A percentile compares a stretch with the other conserved stretches of the same genome.
Conservation (phyloP, 1,140 invertebrate species). For the Apis florea region DNA sequence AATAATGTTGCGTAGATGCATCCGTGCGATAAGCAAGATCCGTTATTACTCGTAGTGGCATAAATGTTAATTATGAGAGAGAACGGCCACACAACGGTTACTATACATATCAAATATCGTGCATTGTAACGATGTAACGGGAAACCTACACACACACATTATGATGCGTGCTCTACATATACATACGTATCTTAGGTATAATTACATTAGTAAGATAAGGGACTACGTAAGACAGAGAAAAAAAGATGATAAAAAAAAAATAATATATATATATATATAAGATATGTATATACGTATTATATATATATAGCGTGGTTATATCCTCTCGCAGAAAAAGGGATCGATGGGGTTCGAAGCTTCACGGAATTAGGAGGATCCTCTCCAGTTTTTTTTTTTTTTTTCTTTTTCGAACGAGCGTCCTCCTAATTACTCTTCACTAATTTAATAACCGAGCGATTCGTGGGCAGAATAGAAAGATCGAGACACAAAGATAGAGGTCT, state of each 20-base stretch:
- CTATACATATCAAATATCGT: constrained; percentile 74
- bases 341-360: constrained; percentile 24
- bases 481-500: background rate
- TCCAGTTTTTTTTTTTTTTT: background rate
- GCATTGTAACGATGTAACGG: constrained; percentile 70
- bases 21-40: constrained; percentile 1
- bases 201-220: constrained; percentile 40
- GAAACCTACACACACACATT: constrained; percentile 77
- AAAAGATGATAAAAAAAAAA: constrained; percentile 17
- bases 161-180: constrained; percentile 72
- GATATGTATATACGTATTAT: constrained; percentile 52
- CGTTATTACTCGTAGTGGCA: background rate
- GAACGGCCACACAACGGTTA: constrained; percentile 55
- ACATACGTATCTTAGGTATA: constrained; percentile 44
- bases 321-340: background rate
- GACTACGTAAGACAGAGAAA: constrained; percentile 1
- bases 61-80: constrained; percentile 33
- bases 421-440: constrained; percentile 3
- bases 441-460: background rate
- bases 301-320: constrained; percentile 24
- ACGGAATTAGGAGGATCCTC: constrained; percentile 2
- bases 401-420: background rate
- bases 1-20: constrained; percentile 23
- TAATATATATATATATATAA: constrained; percentile 17
- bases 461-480: background rate